Conservation (phyloP, 1,140 invertebrate species). For the Bathynomus jamesi region DNA sequence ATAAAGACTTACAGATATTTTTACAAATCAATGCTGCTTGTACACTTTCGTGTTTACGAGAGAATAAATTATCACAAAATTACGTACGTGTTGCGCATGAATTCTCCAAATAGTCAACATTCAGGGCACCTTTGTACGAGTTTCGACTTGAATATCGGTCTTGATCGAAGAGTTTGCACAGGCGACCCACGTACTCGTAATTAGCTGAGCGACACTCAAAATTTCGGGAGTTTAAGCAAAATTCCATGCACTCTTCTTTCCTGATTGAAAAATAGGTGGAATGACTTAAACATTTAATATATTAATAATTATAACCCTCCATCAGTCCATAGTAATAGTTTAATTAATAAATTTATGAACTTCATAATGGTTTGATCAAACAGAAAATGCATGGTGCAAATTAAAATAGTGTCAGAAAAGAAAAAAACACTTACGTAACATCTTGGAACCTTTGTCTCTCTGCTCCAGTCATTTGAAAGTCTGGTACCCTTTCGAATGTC, state of each 20-base stretch:
- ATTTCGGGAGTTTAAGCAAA: conserved; percentile 45
- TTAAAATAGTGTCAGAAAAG: background rate
- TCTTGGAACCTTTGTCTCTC: background rate
- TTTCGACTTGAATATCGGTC: conserved; percentile 43
- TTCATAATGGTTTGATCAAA: too few relatives aligned
- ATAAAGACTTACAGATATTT: too few relatives aligned
- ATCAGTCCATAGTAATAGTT: background rate
- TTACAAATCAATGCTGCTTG: too few relatives aligned
- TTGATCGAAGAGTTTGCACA: conserved; percentile 47
- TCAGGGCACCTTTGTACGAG: conserved; percentile 41
- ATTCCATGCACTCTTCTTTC: conserved; percentile 45
- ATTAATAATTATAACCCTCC: background rate
- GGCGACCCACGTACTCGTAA: conserved; percentile 44
- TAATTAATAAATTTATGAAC: background rate
- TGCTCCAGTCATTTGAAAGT: conserved; percentile 11
- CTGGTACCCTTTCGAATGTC: conserved; percentile 14
- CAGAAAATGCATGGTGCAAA: background rate
- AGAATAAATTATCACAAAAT: too few relatives aligned
- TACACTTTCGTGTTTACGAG: too few relatives aligned
- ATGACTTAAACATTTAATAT: background rate
- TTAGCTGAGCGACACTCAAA: conserved; percentile 47
- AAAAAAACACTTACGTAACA: background rate
- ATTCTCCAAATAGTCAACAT: conserved; percentile 50
- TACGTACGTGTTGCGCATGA: conserved; percentile 49
- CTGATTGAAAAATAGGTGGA: conserved; percentile 13